Percentiles rank a stretch among this genome's conserved stretches.
Evolutionary conservation across 2,797 vertebrate genomes (phyloP).

Genomic region (Rhinogobio ventralis): DNA sequence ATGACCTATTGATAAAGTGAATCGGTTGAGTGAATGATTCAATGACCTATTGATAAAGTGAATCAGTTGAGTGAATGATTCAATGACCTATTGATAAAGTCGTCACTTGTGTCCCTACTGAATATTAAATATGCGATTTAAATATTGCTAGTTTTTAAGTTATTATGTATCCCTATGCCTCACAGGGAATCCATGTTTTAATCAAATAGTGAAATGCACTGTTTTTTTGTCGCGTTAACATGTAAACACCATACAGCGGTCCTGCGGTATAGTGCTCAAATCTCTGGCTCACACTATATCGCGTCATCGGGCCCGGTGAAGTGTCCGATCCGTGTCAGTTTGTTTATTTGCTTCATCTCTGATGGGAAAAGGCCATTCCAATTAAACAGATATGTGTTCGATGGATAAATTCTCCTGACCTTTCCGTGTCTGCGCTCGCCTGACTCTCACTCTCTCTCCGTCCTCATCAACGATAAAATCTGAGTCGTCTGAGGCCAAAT

Average conservation of each 20-base stretch:
- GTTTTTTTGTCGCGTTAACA: too few relatives aligned
- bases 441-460: not conserved
- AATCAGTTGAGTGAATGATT: too few relatives aligned
- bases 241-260: too few relatives aligned
- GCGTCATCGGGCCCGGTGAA: not conserved
- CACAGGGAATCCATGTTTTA: not conserved
- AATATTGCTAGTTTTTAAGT: not conserved
- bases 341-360: slow-evolving; percentile 62
- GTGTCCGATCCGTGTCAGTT: slow-evolving; percentile 55
- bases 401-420: slow-evolving; percentile 71
- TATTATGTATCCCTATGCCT: not conserved
- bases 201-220: too few relatives aligned
- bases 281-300: not conserved
- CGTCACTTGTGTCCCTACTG: too few relatives aligned
- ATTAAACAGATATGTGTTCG: slow-evolving; percentile 71
- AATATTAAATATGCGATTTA: not conserved
- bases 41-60: too few relatives aligned
- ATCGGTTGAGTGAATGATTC: too few relatives aligned
- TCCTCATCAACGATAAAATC: not conserved
- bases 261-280: not conserved
- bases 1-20: too few relatives aligned
- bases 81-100: too few relatives aligned
- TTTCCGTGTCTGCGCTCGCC: slow-evolving; percentile 50
- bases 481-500: not conserved
- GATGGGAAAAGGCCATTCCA: slow-evolving; percentile 74